Percentiles rank a stretch among this genome's conserved stretches.
Conservation (phyloP, 1,140 invertebrate genomes). For the Drosophila littoralis region DNA sequence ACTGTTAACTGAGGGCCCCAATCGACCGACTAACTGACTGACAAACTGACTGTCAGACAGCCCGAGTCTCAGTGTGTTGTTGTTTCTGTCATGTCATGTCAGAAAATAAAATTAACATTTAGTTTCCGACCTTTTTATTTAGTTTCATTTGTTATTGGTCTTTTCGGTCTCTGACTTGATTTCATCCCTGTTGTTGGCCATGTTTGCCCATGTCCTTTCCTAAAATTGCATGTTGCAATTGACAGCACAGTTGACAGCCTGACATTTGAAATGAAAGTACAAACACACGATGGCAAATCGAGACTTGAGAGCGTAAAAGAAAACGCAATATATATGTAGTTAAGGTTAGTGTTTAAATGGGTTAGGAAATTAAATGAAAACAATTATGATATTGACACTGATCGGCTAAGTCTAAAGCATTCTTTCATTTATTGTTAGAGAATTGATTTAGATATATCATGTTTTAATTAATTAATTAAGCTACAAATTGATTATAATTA, state of each 20-base stretch:
- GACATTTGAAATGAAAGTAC: conserved; percentile 8
- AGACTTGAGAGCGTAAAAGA: background rate
- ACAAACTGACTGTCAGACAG: conserved; percentile 34
- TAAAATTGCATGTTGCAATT: conserved; percentile 10
- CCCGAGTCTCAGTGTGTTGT: conserved; percentile 15
- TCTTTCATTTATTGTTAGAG: too few species aligned
- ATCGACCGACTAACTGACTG: conserved; percentile 33
- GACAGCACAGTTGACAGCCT: conserved; percentile 11
- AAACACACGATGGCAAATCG: background rate
- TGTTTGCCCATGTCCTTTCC: background rate
- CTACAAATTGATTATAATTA: too few species aligned
- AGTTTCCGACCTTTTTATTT: conserved; percentile 29
- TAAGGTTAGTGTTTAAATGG: background rate
- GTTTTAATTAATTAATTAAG: too few species aligned
- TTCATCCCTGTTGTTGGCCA: background rate
- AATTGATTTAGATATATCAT: too few species aligned
- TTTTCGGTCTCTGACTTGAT: background rate
- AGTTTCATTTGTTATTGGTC: too few species aligned
- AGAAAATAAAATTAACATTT: conserved; percentile 73
- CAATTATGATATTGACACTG: too few species aligned
- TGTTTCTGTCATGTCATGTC: conserved; percentile 54
- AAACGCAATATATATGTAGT: too few species aligned
- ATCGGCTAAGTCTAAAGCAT: too few species aligned
- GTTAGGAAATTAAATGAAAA: background rate
- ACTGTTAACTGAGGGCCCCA: conserved; percentile 3